Percentiles rank a stretch among this genome's conserved stretches.
Evolutionary conservation across 2,797 vertebrate genomes (phyloP).

Genomic region (Aldrovandia affinis): DNA sequence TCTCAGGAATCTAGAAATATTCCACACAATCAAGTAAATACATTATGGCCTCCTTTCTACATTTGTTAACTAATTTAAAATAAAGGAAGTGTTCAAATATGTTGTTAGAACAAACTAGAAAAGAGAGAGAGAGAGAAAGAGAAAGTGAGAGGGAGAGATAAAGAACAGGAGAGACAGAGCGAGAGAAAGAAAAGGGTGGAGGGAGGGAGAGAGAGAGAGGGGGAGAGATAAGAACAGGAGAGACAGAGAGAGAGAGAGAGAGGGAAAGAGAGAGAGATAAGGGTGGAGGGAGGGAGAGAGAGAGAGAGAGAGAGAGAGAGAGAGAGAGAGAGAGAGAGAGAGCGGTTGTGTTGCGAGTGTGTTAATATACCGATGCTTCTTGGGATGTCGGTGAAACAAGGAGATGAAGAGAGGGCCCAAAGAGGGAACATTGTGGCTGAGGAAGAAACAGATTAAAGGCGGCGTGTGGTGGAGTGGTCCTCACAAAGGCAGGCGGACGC

Average conservation of each 20-base stretch:
- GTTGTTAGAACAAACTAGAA: background rate
- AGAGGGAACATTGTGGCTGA: background rate
- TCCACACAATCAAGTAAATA: background rate
- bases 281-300: background rate
- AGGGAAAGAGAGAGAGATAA: background rate
- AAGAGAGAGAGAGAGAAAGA: background rate
- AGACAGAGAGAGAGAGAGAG: background rate
- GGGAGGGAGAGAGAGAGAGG: background rate
- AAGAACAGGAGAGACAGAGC: background rate
- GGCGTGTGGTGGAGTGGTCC: background rate
- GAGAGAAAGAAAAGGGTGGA: background rate
- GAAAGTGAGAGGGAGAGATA: background rate
- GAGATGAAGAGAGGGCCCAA: background rate
- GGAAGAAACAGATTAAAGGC: background rate
- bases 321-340: background rate
- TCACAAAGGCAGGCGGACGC: background rate
- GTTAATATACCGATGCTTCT: background rate
- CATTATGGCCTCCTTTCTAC: background rate
- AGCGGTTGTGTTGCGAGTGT: background rate
- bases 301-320: background rate
- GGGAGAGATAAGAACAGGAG: background rate
- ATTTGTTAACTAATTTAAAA: background rate
- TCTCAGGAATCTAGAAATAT: no score
- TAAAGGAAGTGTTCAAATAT: background rate
- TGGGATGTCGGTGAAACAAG: background rate